Conservation (phyloP, 2,113 vertebrate genomes). For the Oxygymnocypris stewartii region DNA sequence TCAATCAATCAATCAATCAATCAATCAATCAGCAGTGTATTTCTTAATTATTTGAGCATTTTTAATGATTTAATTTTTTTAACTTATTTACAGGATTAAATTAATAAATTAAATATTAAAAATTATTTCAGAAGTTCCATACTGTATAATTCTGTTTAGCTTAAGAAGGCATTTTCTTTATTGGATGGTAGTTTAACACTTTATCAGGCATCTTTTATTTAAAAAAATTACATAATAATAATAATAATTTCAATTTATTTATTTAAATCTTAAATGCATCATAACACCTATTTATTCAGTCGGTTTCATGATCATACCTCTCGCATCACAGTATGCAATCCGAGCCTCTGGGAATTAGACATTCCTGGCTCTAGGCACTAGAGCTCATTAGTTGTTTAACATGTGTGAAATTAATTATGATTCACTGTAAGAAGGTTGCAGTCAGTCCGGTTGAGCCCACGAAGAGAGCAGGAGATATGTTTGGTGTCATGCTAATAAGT, state of each 20-base stretch:
- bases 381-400: constrained; percentile 65
- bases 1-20: too few relatives aligned
- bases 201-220: neutral
- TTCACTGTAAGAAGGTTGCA: constrained; percentile 54
- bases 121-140: neutral
- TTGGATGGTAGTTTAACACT: neutral
- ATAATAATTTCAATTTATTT: neutral
- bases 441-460: constrained; percentile 43
- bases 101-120: too few relatives aligned
- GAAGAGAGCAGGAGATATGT: constrained; percentile 40
- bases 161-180: neutral
- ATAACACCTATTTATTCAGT: neutral
- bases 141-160: neutral
- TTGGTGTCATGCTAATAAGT: neutral
- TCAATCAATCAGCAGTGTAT: too few relatives aligned
- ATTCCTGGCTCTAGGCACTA: constrained; percentile 51
- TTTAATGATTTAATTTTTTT: too few relatives aligned
- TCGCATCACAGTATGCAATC: constrained; percentile 9
- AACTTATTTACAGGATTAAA: too few relatives aligned
- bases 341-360: constrained; percentile 9
- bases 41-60: too few relatives aligned
- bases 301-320: neutral
- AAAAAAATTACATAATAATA: too few relatives aligned
- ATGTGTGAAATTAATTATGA: constrained; percentile 70
- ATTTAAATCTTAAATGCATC: neutral